Evolutionary conservation across 2,113 vertebrate species (phyloP), one percentile per base, ranked within the genome.

Genomic region (Hipposideros armiger): DNA sequence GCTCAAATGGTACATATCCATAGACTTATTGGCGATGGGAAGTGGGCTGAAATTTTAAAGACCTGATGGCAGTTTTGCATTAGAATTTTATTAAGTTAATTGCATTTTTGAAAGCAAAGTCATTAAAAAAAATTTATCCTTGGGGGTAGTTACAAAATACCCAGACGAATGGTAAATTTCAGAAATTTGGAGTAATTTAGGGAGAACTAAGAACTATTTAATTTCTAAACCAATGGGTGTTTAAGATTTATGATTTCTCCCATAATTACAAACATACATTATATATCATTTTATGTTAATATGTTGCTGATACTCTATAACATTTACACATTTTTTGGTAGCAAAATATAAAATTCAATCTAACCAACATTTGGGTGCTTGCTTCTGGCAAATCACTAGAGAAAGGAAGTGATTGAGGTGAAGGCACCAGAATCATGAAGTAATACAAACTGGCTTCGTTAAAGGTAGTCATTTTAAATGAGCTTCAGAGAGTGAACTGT

Each of bases 1-100:
- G 66, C 91, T 84, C 30, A 95, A 94, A 95, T 78, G 22, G 62
- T 94, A 82, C 20, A 14, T 82, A 92, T 80, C 73, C 88, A 94
- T 69, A 96, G 89, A 94, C 80, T 90, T 90, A 74, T 9, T 96
- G 91, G 95, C 3, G 9, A 72, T 87, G 64, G 78, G 30, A 78
- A 96, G 66, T 84, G 30, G 78, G 78, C 95, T 95, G 90, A 95
- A 95, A 95, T 81, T 96, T 95, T 96, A 81, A 96, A 96, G 89
- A 89, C 93, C 64, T 70, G 52, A 89, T 94, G 90, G 72, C 88
- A 88, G 88, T 97, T 96, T 84, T 96, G 76, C 26, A 62, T 96
- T 97, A 83, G 60, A 83, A 97, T 96, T 97, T 97, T 97, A 97
- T 97, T 97, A 97, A 97, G 69, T 87, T 97, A 95, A 97, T 97